phyloP scores from a whole-genome alignment of 2,797 vertebrate genomes.

The Decapterus maruadsi region DNA sequence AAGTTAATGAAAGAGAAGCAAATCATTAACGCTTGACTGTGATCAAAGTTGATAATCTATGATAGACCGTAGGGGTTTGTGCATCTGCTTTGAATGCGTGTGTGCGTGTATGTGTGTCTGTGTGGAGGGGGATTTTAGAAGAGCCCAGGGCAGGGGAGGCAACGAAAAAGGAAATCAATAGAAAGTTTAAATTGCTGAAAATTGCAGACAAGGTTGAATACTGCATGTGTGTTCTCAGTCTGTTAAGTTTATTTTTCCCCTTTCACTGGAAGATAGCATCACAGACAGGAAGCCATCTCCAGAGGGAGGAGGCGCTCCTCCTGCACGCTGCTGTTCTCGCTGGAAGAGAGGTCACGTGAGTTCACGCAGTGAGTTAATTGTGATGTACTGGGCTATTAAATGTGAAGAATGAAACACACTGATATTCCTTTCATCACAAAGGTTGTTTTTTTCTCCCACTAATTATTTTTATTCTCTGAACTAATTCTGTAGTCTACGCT shows the following conservation, averaged over 20 bases:
- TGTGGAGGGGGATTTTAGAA: neutral
- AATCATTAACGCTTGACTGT: neutral
- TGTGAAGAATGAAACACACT: neutral
- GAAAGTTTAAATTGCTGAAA: slow-evolving; percentile 10
- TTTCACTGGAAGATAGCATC: slow-evolving; percentile 1
- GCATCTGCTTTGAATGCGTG: neutral
- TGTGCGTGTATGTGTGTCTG: neutral
- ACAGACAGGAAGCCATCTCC: slow-evolving; percentile 20
- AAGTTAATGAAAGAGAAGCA: neutral
- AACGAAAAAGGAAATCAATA: neutral
- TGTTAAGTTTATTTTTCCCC: neutral
- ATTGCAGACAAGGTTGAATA: neutral
- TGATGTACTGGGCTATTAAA: neutral
- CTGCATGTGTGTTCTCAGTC: neutral
- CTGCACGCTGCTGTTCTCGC: neutral
- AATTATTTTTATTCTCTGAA: too few species aligned
- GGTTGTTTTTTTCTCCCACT: too few species aligned
- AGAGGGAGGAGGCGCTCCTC: slow-evolving; percentile 21
- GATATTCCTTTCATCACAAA: neutral
- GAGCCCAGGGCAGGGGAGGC: neutral
- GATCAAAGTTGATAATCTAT: slow-evolving; percentile 7
- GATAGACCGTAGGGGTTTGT: neutral
- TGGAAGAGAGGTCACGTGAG: slow-evolving; percentile 3
- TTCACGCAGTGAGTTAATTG: slow-evolving; percentile 16
- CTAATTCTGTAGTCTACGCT: neutral